phyloP scores from a whole-genome alignment of 2,113 vertebrate species.

The Petrocephalus microphthalmus region DNA sequence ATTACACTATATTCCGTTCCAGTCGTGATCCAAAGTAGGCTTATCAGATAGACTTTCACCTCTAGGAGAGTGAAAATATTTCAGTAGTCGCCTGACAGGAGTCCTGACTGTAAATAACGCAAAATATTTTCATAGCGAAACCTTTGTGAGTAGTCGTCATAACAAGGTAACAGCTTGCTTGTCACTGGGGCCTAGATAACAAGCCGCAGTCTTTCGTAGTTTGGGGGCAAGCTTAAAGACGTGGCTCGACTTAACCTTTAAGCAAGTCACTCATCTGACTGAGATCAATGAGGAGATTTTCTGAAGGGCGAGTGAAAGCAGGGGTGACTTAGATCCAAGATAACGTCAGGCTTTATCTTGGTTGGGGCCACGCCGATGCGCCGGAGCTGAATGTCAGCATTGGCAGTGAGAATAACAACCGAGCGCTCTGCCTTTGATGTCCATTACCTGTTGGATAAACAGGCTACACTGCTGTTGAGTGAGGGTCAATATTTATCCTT shows the following conservation, averaged over 20 bases:
- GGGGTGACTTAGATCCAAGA: conserved; percentile 49
- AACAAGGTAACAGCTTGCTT: conserved; percentile 41
- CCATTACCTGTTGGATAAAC: conserved; percentile 54
- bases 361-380: conserved; percentile 39
- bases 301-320: conserved; percentile 55
- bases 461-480: conserved; percentile 50
- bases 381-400: conserved; percentile 27
- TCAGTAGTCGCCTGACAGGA: background rate
- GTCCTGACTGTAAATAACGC: background rate
- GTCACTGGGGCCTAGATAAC: conserved; percentile 55
- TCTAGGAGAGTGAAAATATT: background rate
- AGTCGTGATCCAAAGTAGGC: background rate
- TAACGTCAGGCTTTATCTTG: conserved; percentile 60
- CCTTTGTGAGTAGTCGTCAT: conserved; percentile 41
- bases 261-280: conserved; percentile 63
- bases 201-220: conserved; percentile 33
- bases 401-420: conserved; percentile 28
- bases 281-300: conserved; percentile 61
- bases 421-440: conserved; percentile 32
- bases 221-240: conserved; percentile 34
- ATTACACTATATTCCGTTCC: background rate
- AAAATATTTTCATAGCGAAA: background rate
- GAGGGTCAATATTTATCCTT: conserved; percentile 59
- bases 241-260: conserved; percentile 69
- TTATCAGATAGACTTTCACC: background rate